phyloP scores from a whole-genome alignment of 2,113 vertebrate genomes.

The Ranitomeya imitator region DNA sequence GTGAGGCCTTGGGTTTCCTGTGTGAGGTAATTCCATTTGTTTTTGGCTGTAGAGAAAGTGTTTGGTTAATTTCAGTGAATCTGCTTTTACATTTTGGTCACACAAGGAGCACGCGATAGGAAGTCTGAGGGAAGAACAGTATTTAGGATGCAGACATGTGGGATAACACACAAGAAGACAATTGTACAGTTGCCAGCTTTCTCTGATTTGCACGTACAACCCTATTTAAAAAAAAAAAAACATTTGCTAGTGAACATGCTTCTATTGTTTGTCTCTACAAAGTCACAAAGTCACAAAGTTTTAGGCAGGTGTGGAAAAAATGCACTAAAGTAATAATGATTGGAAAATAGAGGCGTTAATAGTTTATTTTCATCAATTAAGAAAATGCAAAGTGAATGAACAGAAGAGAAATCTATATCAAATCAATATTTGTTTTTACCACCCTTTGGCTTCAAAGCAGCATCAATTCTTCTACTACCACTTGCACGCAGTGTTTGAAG shows the following conservation, averaged over 20 bases:
- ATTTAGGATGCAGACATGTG: conserved; percentile 34
- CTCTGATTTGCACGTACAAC: conserved; percentile 22
- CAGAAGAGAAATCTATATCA: too few relatives aligned
- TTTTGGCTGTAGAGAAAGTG: conserved; percentile 33
- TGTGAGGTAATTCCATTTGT: conserved; percentile 40
- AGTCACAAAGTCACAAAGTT: not conserved
- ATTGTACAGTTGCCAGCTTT: conserved; percentile 9
- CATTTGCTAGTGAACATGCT: not conserved
- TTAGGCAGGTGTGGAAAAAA: not conserved
- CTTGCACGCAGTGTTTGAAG: too few relatives aligned
- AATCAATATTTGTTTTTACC: too few relatives aligned
- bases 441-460: too few relatives aligned
- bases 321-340: too few relatives aligned
- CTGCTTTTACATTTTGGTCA: conserved; percentile 47
- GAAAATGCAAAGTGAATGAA: too few relatives aligned
- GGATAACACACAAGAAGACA: conserved; percentile 23
- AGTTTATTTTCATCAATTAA: too few relatives aligned
- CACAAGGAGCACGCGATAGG: conserved; percentile 35
- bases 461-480: too few relatives aligned
- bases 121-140: conserved; percentile 40
- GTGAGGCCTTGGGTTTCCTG: conserved; percentile 59
- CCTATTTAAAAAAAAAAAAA: not conserved
- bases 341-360: too few relatives aligned
- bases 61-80: conserved; percentile 23
- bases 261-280: not conserved